A percentile compares a stretch with the other conserved stretches of the same genome.
Conservation (phyloP, 2,888 invertebrate genomes). For the Hyppa rectilinea region DNA sequence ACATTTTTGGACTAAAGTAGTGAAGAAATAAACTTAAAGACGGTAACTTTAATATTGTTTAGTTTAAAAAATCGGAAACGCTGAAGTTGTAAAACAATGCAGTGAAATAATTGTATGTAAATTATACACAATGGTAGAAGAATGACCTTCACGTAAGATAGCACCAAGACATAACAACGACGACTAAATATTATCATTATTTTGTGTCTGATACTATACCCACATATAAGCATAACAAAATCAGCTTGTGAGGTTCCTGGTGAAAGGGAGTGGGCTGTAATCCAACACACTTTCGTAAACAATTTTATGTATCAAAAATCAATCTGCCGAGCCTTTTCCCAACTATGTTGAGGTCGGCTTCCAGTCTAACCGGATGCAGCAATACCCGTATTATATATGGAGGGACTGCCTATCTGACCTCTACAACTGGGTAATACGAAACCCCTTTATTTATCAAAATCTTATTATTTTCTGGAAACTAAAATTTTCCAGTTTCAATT, state of each 20-base stretch:
- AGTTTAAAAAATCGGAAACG: background rate
- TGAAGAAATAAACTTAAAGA: background rate
- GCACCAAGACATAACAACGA: slow-evolving; percentile 23
- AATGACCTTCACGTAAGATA: slow-evolving; percentile 25
- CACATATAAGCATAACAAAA: background rate
- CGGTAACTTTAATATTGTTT: background rate
- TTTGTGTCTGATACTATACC: background rate
- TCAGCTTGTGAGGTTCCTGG: background rate
- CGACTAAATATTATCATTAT: slow-evolving; percentile 17
- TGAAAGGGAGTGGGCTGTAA: background rate
- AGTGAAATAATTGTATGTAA: slow-evolving; percentile 25
- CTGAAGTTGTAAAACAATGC: slow-evolving; percentile 27
- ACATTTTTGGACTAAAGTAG: background rate
- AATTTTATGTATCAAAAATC: no score
- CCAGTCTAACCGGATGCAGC: no score
- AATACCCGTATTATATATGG: no score
- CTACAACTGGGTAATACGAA: no score
- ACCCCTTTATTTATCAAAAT: no score
- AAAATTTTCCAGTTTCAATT: background rate
- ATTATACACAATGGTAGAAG: slow-evolving; percentile 22
- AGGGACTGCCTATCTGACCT: no score
- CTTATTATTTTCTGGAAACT: background rate
- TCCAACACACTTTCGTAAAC: no score
- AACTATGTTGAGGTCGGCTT: no score
- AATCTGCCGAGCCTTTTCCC: no score